Evolutionary conservation across 2,113 vertebrate species (phyloP).

Genomic region (Myiozetetes cayanensis): DNA sequence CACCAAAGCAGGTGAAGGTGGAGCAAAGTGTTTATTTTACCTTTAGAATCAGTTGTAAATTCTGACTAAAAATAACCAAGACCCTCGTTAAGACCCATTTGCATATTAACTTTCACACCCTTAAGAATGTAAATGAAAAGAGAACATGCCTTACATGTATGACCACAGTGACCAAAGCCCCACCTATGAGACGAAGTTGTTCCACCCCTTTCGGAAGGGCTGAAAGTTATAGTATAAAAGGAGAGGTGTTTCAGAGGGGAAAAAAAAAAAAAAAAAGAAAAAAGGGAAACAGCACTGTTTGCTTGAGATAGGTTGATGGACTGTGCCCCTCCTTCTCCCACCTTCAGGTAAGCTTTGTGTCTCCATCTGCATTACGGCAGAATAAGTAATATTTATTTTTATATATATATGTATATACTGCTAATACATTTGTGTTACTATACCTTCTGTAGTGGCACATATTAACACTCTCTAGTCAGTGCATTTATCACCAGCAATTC

Average conservation of each 20-base stretch:
- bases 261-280: neutral
- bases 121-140: neutral
- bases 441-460: neutral
- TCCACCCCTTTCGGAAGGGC: neutral
- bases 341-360: neutral
- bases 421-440: neutral
- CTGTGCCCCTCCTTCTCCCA: neutral
- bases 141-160: neutral
- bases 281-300: neutral
- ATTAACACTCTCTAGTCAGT: neutral
- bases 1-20: neutral
- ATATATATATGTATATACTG: neutral
- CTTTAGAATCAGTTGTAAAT: neutral
- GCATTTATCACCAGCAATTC: neutral
- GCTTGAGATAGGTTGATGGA: neutral
- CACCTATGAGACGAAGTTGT: fast-evolving
- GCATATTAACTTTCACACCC: neutral
- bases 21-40: neutral
- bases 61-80: neutral
- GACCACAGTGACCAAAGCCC: neutral
- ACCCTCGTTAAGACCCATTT: too few relatives aligned
- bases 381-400: neutral
- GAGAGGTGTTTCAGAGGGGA: neutral
- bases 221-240: neutral
- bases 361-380: neutral